These are phyloP conservation scores for Tenebrio molitor DNA, from an alignment of 1,140 invertebrate genomes.

Conservation along the genomic window DNA sequence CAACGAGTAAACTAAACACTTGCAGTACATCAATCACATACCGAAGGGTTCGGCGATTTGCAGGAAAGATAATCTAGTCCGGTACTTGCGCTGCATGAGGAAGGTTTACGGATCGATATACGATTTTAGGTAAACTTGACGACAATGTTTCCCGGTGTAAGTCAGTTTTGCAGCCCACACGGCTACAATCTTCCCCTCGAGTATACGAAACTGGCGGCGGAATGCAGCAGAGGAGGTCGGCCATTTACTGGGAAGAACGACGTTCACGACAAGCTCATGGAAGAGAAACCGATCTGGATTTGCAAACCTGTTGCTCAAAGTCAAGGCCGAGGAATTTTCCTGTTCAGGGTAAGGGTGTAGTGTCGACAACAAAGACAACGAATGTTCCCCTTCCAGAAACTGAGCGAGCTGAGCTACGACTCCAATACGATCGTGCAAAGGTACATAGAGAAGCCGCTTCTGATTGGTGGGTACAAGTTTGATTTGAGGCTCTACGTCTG, in stretches of 20 bases:
- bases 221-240: conserved; percentile 73
- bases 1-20: not conserved
- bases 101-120: conserved; percentile 85
- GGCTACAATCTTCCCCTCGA: conserved; percentile 87
- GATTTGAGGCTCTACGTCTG: conserved; percentile 88
- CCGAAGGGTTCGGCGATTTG: conserved; percentile 87
- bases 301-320: conserved; percentile 89
- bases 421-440: conserved; percentile 82
- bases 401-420: conserved; percentile 82
- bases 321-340: conserved; percentile 85
- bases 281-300: conserved; percentile 79
- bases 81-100: conserved; percentile 85
- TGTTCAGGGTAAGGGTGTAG: conserved; percentile 77
- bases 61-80: conserved; percentile 83
- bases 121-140: conserved; percentile 79
- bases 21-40: conserved; percentile 85
- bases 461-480: conserved; percentile 91
- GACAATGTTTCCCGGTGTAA: not conserved
- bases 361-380: conserved; percentile 32
- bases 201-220: conserved; percentile 85
- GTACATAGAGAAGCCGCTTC: conserved; percentile 88
- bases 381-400: conserved; percentile 79
- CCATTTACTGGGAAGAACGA: conserved; percentile 53
- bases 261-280: conserved; percentile 58
- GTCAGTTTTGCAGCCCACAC: conserved; percentile 74